Percentiles rank a stretch among this genome's conserved stretches.
Evolutionary conservation across 2,888 invertebrate genomes (phyloP).

Genomic region (Lithophane ornitopus): DNA sequence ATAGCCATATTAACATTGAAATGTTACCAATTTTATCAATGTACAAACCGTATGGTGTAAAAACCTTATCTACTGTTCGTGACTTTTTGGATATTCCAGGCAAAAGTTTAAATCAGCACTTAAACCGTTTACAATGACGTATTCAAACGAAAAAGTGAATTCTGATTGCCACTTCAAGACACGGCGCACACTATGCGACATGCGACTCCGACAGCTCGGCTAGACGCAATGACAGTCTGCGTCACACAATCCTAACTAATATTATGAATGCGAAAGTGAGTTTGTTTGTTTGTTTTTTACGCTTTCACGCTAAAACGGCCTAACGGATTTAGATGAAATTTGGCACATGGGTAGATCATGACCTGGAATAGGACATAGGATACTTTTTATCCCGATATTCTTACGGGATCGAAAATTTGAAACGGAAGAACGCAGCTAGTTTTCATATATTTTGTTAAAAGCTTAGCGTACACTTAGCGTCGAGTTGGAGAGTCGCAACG

Average conservation of each 20-base stretch:
- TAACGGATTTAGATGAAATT: no score
- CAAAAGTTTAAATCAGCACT: conserved; percentile 21
- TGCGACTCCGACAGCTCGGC: neutral
- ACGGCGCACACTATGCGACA: neutral
- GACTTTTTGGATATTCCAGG: conserved; percentile 34
- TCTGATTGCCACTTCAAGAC: conserved; percentile 15
- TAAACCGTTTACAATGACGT: conserved; percentile 20
- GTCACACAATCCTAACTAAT: neutral
- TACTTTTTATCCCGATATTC: no score
- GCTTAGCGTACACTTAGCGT: no score
- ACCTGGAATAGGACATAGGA: no score
- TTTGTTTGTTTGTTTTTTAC: no score
- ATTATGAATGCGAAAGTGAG: no score
- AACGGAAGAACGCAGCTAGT: no score
- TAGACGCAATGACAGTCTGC: neutral
- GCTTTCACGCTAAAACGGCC: no score
- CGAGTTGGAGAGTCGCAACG: no score
- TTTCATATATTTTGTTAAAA: no score
- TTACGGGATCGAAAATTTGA: no score
- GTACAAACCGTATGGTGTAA: conserved; percentile 4
- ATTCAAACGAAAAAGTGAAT: conserved; percentile 23
- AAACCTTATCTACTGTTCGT: conserved; percentile 48
- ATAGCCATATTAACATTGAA: neutral
- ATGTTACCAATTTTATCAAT: conserved; percentile 9
- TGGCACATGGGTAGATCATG: no score